Evolutionary conservation across 2,888 invertebrate genomes (phyloP).

Genomic region (Patella ulyssiponensis): DNA sequence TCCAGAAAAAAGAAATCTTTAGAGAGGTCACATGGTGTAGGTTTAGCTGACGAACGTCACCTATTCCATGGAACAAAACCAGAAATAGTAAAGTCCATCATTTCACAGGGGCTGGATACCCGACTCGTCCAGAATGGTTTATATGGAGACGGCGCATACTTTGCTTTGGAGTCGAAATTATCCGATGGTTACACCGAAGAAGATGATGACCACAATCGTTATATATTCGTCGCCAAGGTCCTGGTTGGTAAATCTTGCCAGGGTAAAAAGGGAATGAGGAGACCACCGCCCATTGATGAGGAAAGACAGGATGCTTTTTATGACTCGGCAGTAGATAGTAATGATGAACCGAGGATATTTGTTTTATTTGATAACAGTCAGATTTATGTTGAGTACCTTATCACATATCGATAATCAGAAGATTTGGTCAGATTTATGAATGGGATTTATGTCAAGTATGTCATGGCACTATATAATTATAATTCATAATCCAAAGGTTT

Average conservation of each 20-base stretch:
- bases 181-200: slow-evolving; percentile 20
- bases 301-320: slow-evolving; percentile 37
- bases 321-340: slow-evolving; percentile 45
- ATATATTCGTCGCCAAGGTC: slow-evolving; percentile 46
- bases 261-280: slow-evolving; percentile 36
- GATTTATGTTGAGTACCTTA: slow-evolving; percentile 49
- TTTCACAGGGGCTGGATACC: slow-evolving; percentile 41
- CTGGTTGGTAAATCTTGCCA: slow-evolving; percentile 42
- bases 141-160: slow-evolving; percentile 44
- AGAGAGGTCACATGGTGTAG: slow-evolving; percentile 18
- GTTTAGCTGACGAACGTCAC: slow-evolving; percentile 24
- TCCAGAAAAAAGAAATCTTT: slow-evolving; percentile 29
- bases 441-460: too few species aligned
- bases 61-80: slow-evolving; percentile 42
- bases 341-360: slow-evolving; percentile 39
- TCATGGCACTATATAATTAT: too few species aligned
- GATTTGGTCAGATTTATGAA: too few species aligned
- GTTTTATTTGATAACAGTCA: slow-evolving; percentile 48
- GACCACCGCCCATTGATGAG: slow-evolving; percentile 44
- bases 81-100: slow-evolving; percentile 30
- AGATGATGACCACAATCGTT: background rate
- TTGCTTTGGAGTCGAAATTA: slow-evolving; percentile 34
- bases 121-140: slow-evolving; percentile 36
- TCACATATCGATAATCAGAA: slow-evolving; percentile 15
- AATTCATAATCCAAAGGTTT: too few species aligned